A percentile compares a stretch with the other conserved stretches of the same genome.
Evolutionary conservation across 2,113 vertebrate species (phyloP).

Genomic region (Ailuropoda melanoleuca): DNA sequence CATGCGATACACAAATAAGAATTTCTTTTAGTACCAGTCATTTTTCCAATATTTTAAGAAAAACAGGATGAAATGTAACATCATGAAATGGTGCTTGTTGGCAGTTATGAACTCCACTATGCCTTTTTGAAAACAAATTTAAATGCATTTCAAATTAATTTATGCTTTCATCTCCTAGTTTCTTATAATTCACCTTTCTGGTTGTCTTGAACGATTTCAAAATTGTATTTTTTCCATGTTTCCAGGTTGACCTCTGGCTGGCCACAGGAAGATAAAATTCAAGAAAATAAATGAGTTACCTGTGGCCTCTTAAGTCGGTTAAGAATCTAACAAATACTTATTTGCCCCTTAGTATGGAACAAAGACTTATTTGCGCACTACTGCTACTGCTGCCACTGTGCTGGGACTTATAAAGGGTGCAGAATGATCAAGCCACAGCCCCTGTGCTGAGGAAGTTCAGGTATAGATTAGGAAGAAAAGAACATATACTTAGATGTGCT

Average conservation of each 20-base stretch:
- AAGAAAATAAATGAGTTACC: background rate
- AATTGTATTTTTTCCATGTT: background rate
- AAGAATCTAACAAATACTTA: constrained; percentile 21
- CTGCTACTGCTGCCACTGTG: background rate
- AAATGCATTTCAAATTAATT: constrained; percentile 16
- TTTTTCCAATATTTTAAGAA: constrained; percentile 49
- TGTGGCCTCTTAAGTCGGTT: constrained; percentile 32
- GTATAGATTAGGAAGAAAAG: background rate
- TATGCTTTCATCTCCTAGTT: background rate
- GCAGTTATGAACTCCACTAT: constrained; percentile 23
- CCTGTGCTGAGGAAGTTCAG: background rate
- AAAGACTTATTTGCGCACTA: background rate
- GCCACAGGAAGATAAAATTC: constrained; percentile 28
- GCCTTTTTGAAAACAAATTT: constrained; percentile 37
- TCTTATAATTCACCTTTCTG: background rate
- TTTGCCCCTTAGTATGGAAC: background rate
- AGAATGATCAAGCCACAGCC: background rate
- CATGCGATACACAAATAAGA: constrained; percentile 19
- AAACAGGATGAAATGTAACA: constrained; percentile 38
- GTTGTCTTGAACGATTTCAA: constrained; percentile 19
- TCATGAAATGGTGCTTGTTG: constrained; percentile 61
- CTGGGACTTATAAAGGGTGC: background rate
- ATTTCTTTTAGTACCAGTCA: constrained; percentile 53
- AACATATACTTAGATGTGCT: background rate
- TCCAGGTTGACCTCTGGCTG: background rate